Evolutionary conservation across 2,888 invertebrate genomes (phyloP).

Genomic region (Disparrhopalites patrizii): DNA sequence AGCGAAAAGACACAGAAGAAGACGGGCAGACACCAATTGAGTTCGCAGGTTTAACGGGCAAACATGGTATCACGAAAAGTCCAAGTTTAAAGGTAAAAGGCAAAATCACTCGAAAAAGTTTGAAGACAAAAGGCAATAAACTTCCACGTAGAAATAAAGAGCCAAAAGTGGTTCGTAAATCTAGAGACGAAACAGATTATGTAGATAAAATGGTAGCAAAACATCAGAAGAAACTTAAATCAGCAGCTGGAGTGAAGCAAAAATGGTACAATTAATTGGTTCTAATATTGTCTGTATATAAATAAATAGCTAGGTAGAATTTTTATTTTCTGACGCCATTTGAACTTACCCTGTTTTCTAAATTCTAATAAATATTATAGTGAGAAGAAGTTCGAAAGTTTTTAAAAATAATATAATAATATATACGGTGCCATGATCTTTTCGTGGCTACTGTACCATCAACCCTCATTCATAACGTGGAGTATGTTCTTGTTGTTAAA

Average conservation of each 20-base stretch:
- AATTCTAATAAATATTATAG: no score
- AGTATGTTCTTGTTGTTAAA: no score
- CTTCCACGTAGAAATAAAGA: conserved; percentile 31
- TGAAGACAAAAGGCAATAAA: conserved; percentile 31
- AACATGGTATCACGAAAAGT: conserved; percentile 36
- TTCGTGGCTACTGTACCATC: no score
- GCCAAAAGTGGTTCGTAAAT: conserved; percentile 30
- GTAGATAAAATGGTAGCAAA: conserved; percentile 35
- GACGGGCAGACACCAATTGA: conserved; percentile 19
- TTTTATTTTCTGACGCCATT: background rate
- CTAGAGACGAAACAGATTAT: conserved; percentile 29
- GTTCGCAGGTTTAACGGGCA: conserved; percentile 38
- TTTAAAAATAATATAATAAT: no score
- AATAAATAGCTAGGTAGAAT: background rate
- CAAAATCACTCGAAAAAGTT: conserved; percentile 41
- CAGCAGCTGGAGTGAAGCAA: background rate
- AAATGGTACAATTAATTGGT: conserved; percentile 29
- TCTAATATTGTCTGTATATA: background rate
- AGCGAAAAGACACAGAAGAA: background rate
- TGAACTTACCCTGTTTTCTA: background rate
- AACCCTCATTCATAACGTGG: no score
- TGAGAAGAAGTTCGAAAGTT: no score
- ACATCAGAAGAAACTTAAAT: conserved; percentile 11
- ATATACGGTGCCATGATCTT: no score
- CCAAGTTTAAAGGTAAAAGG: conserved; percentile 42